These are phyloP conservation scores for Pseudeuparius sepicola DNA, from an alignment of 2,888 invertebrate genomes.

Conservation along the genomic window DNA sequence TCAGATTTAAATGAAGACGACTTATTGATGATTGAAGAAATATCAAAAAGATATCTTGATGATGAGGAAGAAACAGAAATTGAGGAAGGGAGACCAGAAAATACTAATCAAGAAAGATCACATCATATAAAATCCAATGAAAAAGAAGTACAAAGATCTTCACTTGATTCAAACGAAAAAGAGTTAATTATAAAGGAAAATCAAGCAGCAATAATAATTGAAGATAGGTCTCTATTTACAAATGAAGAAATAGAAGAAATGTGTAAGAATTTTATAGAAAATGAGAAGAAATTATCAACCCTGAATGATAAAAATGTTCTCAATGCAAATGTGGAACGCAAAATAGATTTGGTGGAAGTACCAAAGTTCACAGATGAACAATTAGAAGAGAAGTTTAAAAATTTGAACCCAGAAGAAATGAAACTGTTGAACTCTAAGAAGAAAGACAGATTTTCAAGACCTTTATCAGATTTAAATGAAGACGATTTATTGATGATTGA, in stretches of 20 bases:
- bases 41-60: conserved; percentile 22
- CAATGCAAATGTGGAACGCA: neutral
- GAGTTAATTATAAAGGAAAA: too few relatives aligned
- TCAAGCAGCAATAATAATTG: too few relatives aligned
- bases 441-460: conserved; percentile 19
- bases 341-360: conserved; percentile 1
- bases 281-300: too few relatives aligned
- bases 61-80: too few relatives aligned
- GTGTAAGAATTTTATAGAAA: too few relatives aligned
- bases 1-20: conserved; percentile 31
- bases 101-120: too few relatives aligned
- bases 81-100: too few relatives aligned
- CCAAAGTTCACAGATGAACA: conserved; percentile 8
- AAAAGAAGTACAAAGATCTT: too few relatives aligned
- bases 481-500: conserved; percentile 28
- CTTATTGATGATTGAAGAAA: conserved; percentile 25
- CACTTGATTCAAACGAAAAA: too few relatives aligned
- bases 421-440: conserved; percentile 16
- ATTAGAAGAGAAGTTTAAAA: conserved; percentile 9
- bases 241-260: too few relatives aligned
- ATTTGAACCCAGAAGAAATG: conserved; percentile 20
- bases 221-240: too few relatives aligned
- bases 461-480: conserved; percentile 30
- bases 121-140: too few relatives aligned
- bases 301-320: neutral